These are phyloP conservation scores for Dilophus febrilis DNA, from an alignment of 2,888 invertebrate species.

Conservation along the genomic window DNA sequence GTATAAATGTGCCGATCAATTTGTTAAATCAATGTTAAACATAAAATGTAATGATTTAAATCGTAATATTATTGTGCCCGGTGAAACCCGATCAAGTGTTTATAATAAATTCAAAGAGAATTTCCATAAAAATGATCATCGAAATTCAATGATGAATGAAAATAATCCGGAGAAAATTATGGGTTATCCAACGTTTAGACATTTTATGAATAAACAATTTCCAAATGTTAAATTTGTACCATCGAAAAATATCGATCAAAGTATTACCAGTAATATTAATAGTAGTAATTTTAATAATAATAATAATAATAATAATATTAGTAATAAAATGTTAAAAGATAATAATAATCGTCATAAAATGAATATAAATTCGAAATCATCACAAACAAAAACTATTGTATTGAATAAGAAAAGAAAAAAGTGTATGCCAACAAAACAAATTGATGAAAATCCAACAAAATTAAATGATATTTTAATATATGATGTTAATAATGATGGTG, in stretches of 20 bases:
- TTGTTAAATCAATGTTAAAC: constrained; percentile 53
- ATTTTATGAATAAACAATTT: constrained; percentile 68
- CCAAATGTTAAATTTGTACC: constrained; percentile 59
- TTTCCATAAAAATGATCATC: neutral
- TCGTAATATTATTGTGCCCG: constrained; percentile 35
- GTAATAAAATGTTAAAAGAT: neutral
- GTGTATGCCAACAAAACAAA: too few species aligned
- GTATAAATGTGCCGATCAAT: constrained; percentile 60
- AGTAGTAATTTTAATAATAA: too few species aligned
- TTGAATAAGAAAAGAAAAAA: too few species aligned
- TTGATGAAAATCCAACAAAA: too few species aligned
- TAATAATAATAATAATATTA: too few species aligned
- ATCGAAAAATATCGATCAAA: constrained; percentile 34
- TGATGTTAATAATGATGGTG: constrained; percentile 3
- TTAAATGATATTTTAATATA: too few species aligned
- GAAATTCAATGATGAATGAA: constrained; percentile 40
- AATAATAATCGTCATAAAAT: too few species aligned
- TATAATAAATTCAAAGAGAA: constrained; percentile 50
- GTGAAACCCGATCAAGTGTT: constrained; percentile 46
- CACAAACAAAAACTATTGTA: too few species aligned
- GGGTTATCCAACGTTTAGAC: constrained; percentile 65
- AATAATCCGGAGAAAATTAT: constrained; percentile 55
- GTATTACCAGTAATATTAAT: too few species aligned
- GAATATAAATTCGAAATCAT: too few species aligned
- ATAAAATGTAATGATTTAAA: constrained; percentile 38